Evolutionary conservation across 2,888 invertebrate genomes (phyloP).

Genomic region (Agrochola macilenta): DNA sequence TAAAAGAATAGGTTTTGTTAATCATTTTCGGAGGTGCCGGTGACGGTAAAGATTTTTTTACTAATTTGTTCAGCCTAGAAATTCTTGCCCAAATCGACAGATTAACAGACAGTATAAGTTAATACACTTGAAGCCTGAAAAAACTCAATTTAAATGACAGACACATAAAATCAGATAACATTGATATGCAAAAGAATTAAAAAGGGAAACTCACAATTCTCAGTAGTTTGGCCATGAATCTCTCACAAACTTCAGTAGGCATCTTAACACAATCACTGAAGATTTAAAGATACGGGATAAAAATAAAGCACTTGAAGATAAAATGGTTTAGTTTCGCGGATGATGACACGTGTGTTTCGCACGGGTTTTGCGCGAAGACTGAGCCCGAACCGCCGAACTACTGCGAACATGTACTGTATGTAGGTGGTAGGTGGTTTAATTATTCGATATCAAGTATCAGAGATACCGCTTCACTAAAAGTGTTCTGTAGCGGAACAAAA

Average conservation of each 20-base stretch:
- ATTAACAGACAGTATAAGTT: constrained; percentile 35
- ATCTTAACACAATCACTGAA: constrained; percentile 69
- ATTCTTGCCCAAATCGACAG: constrained; percentile 29
- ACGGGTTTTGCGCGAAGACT: constrained; percentile 57
- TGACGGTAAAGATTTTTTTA: constrained; percentile 36
- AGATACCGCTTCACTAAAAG: constrained; percentile 54
- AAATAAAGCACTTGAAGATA: constrained; percentile 57
- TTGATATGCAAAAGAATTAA: constrained; percentile 9
- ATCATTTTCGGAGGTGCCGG: constrained; percentile 25
- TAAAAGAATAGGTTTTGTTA: constrained; percentile 48
- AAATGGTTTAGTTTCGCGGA: constrained; percentile 26
- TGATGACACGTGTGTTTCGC: constrained; percentile 40
- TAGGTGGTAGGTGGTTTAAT: constrained; percentile 60
- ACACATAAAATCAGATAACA: constrained; percentile 30
- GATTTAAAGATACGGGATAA: constrained; percentile 45
- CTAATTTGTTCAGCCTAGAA: constrained; percentile 20
- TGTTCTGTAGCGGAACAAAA: constrained; percentile 43
- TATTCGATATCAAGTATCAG: constrained; percentile 65
- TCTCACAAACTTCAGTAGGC: constrained; percentile 81
- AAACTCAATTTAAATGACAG: constrained; percentile 44
- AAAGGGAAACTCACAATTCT: constrained; percentile 75
- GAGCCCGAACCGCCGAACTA: constrained; percentile 24
- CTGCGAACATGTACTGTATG: constrained; percentile 27
- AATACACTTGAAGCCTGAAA: constrained; percentile 28
- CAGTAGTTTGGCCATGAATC: constrained; percentile 76